Base-by-base conservation (phyloP, 2,797 vertebrate species). In the Novumbra hubbsi region DNA sequence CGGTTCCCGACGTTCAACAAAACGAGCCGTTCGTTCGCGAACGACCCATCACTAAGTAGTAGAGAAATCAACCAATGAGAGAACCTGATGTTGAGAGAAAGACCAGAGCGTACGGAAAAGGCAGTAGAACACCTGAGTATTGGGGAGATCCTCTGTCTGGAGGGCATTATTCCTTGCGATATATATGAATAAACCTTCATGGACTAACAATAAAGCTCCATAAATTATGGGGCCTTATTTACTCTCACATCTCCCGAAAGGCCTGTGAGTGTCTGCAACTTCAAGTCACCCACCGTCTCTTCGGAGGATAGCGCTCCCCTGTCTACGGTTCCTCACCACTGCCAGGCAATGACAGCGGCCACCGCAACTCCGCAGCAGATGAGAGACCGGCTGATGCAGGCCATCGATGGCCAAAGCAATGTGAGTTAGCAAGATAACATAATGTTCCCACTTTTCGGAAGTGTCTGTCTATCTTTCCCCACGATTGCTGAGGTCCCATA, bases 351-450 rank as follows among this genome's bases (percentile, higher is more conserved):
- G 97, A 96, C 95, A 96, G 95, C 96, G 92, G 94, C 94, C 87
- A 90, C 94, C 86, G 92, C 92, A 84, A 95, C 94, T 89, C 95
- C 96, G 92, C 95, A 95, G 93, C 92, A 94, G 91, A 95, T 97
- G 91, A 96, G 94, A 94, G 97, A 97, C 93, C 94, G 95, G 92
- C 96, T 98, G 89, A 95, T 98, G 70, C 94, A 95, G 94, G 96
- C 96, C 92, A 94, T 96, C 91, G 96, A 97, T 91, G 92, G 92
- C 89, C 95, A 96, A 86, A 95, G 94, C 91, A 97, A 97, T 85
- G 97, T 98, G 91, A 96, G 97, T 60, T 96, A 76, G 5, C 65
- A 38, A 19, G 68, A 28, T 64, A 32, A 64, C 27, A 15, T 30
- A 65, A 65, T 32, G 63, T 64, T 30, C 15, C 27, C 15, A 65